These are phyloP conservation scores for Felis catus DNA, from an alignment of 2,113 vertebrate species.

Conservation along the genomic window F.catus_Fca126_mat1.0 CM031418.1:125579501-125580000, in stretches of 20 bases:
- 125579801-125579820: constrained; percentile 56
- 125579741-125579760: background rate
- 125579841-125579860: constrained; percentile 79
- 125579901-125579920: constrained; percentile 68
- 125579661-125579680: background rate
- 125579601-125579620: background rate
- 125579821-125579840: constrained; percentile 80
- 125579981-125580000: constrained; percentile 78
- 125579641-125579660: background rate
- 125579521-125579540: background rate
- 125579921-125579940: constrained; percentile 61
- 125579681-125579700: background rate
- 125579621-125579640: background rate
- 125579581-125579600: rapidly evolving
- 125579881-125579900: constrained; percentile 79
- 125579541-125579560: background rate
- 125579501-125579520: background rate
- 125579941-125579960: constrained; percentile 69
- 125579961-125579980: constrained; percentile 72
- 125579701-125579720: background rate
- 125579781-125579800: constrained; percentile 49
- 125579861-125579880: constrained; percentile 68
- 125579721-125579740: background rate
- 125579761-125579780: background rate
- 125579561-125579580: background rate